These are phyloP conservation scores for Apamea sordens DNA, from an alignment of 2,888 invertebrate species.

Conservation along the genomic window DNA sequence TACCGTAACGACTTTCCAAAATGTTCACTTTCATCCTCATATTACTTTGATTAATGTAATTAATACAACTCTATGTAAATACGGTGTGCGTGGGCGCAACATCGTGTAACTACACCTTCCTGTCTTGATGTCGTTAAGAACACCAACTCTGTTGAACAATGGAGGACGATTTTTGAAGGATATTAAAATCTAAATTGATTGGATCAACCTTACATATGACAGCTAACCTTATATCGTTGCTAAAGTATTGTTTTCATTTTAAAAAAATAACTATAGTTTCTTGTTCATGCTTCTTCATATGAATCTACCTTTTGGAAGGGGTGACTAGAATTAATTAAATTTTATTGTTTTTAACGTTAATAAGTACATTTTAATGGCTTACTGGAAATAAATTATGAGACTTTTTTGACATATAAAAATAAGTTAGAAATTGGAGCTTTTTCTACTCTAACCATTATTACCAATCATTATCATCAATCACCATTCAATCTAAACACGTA, in stretches of 20 bases:
- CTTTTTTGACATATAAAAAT: no score
- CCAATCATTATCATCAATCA: no score
- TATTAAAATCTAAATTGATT: not conserved
- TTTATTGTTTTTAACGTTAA: not conserved
- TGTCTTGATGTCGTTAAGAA: constrained; percentile 38
- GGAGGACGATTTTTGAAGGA: not conserved
- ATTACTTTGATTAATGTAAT: constrained; percentile 32
- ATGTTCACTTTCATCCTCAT: constrained; percentile 49
- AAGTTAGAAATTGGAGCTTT: no score
- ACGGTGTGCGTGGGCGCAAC: constrained; percentile 52
- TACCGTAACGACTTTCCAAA: constrained; percentile 60
- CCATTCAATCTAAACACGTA: not conserved
- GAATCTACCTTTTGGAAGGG: not conserved
- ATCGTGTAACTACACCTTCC: constrained; percentile 62
- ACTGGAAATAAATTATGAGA: not conserved
- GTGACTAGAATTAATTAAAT: not conserved
- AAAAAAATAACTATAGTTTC: not conserved
- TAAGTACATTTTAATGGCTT: not conserved
- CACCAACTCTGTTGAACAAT: constrained; percentile 5
- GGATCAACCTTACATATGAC: no score
- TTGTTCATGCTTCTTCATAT: not conserved
- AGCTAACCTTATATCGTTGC: not conserved
- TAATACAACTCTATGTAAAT: constrained; percentile 56
- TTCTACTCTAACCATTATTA: not conserved
- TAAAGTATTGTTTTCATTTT: not conserved